Conservation (phyloP, 2,113 vertebrate species). For the Leptocoma aspasia region DNA sequence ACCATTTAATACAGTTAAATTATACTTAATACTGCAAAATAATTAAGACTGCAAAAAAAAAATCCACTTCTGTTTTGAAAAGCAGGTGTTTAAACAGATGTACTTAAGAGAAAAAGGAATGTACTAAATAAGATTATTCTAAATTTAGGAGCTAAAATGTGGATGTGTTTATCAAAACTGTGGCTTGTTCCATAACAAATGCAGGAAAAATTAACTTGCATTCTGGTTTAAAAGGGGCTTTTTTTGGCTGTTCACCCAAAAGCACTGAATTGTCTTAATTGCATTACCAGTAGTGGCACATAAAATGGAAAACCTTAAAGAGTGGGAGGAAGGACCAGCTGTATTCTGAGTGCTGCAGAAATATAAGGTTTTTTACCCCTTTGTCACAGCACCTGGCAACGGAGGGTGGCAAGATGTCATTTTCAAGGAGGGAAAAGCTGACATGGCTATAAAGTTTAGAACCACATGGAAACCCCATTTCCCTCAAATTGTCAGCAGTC, state of each 20-base stretch:
- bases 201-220: not conserved
- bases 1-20: not conserved
- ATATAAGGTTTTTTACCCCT: not conserved
- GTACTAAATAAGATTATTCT: not conserved
- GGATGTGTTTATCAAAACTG: not conserved
- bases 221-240: not conserved
- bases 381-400: not conserved
- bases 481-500: not conserved
- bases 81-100: not conserved
- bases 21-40: no score
- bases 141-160: not conserved
- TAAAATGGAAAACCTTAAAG: not conserved
- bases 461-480: not conserved
- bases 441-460: not conserved
- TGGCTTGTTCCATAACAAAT: rapidly evolving
- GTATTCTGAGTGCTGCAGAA: not conserved
- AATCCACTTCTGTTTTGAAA: not conserved
- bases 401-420: not conserved
- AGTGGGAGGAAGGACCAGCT: not conserved
- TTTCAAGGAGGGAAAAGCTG: not conserved
- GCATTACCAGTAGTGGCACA: no score
- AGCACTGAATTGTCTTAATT: not conserved
- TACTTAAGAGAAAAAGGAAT: not conserved
- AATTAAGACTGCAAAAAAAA: not conserved
- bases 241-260: not conserved